A percentile compares a stretch with the other conserved stretches of the same genome.
These are phyloP conservation scores for Pyrrhia umbra DNA, from an alignment of 2,888 invertebrate species.

Conservation along the genomic window DNA sequence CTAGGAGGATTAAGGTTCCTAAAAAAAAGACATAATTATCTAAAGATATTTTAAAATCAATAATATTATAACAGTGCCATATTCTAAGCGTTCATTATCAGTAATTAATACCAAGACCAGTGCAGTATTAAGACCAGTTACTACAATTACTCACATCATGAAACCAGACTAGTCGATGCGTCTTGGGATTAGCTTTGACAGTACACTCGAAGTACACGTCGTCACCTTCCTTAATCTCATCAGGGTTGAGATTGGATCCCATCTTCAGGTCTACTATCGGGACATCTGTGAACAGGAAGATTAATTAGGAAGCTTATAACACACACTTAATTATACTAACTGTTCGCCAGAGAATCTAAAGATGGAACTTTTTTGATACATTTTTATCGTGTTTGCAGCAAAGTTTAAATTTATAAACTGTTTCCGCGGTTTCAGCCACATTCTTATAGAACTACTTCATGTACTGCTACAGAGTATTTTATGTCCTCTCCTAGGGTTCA, in stretches of 20 bases:
- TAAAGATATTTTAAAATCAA: too few relatives aligned
- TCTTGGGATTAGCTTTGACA: conserved; percentile 95
- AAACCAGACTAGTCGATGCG: conserved; percentile 96
- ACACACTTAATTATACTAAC: not conserved
- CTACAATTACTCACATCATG: conserved; percentile 90
- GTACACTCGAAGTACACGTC: conserved; percentile 97
- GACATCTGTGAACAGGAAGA: conserved; percentile 91
- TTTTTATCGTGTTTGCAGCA: too few relatives aligned
- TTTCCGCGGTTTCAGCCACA: too few relatives aligned
- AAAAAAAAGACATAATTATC: too few relatives aligned
- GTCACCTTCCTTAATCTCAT: conserved; percentile 97
- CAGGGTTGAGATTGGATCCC: conserved; percentile 95
- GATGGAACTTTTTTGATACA: too few relatives aligned
- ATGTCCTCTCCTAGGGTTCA: too few relatives aligned
- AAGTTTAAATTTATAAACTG: too few relatives aligned
- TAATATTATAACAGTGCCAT: not conserved
- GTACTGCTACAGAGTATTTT: too few relatives aligned
- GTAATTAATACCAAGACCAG: too few relatives aligned
- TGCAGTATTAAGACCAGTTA: not conserved
- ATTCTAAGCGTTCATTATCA: conserved; percentile 17
- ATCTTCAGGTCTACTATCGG: conserved; percentile 95
- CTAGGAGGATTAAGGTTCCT: too few relatives aligned
- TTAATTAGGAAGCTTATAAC: not conserved
- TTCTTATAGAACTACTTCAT: too few relatives aligned
- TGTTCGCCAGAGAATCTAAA: not conserved